Evolutionary conservation across 1,140 invertebrate genomes (phyloP).

Genomic region (Oryctes rhinoceros): DNA sequence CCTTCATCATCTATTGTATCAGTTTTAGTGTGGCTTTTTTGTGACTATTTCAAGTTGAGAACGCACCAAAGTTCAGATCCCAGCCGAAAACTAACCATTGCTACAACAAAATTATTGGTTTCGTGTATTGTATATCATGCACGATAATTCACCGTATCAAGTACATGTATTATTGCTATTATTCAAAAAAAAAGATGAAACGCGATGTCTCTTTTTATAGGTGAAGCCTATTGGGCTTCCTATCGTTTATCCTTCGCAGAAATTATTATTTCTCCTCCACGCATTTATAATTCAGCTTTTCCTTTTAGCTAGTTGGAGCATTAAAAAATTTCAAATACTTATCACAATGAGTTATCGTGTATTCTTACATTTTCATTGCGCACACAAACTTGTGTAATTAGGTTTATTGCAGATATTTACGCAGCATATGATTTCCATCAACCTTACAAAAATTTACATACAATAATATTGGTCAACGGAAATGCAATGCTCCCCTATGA

Average conservation of each 20-base stretch:
- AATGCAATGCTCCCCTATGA: conserved; percentile 1
- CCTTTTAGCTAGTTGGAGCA: too few species aligned
- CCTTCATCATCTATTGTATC: conserved; percentile 68
- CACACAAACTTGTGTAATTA: conserved; percentile 21
- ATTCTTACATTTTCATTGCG: neutral
- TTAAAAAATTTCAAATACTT: neutral
- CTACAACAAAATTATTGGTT: conserved; percentile 45
- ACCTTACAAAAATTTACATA: conserved; percentile 30
- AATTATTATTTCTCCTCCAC: too few species aligned
- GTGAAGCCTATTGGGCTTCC: too few species aligned
- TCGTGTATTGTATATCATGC: neutral
- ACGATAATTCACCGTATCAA: too few species aligned
- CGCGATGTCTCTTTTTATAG: too few species aligned
- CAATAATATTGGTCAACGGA: conserved; percentile 8
- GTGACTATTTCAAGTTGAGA: conserved; percentile 75
- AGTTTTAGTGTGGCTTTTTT: conserved; percentile 69
- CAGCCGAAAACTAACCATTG: conserved; percentile 63
- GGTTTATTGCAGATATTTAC: neutral
- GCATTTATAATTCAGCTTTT: too few species aligned
- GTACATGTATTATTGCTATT: neutral
- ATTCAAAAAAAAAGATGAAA: neutral
- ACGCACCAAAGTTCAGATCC: conserved; percentile 64
- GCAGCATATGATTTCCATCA: neutral
- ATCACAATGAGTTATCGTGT: neutral
- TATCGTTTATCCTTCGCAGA: too few species aligned